phyloP scores from a whole-genome alignment of 2,113 vertebrate genomes.

The Anguilla rostrata region DNA sequence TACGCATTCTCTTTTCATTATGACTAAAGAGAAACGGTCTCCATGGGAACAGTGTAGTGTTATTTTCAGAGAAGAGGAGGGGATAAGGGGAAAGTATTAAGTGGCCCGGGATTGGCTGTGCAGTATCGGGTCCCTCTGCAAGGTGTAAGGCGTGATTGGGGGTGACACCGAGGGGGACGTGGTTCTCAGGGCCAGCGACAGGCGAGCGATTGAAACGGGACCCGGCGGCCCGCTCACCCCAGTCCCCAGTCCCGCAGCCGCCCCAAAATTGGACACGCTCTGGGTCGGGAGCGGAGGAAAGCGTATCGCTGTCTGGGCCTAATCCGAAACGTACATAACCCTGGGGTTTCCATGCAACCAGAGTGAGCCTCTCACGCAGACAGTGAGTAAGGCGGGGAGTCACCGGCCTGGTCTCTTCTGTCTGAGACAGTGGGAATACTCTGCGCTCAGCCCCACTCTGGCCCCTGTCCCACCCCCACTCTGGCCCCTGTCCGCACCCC shows the following conservation, averaged over 20 bases:
- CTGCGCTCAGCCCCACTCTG: no score
- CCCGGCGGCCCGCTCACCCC: neutral
- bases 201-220: neutral
- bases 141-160: slow-evolving; percentile 2
- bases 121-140: neutral
- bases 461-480: neutral
- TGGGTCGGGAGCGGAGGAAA: neutral
- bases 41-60: neutral
- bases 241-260: neutral
- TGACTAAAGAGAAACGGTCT: neutral
- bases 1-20: neutral
- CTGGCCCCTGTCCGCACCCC: neutral
- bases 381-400: neutral
- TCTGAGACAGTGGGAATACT: neutral
- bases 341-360: neutral
- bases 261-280: neutral
- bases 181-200: slow-evolving; percentile 3
- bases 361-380: neutral
- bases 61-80: neutral
- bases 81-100: neutral
- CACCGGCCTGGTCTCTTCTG: neutral
- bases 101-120: neutral
- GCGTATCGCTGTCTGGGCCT: neutral
- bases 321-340: neutral
- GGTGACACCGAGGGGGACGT: neutral